These are phyloP conservation scores for Leptinotarsa juncta DNA, from an alignment of 2,888 invertebrate species.

Conservation along the genomic window DNA sequence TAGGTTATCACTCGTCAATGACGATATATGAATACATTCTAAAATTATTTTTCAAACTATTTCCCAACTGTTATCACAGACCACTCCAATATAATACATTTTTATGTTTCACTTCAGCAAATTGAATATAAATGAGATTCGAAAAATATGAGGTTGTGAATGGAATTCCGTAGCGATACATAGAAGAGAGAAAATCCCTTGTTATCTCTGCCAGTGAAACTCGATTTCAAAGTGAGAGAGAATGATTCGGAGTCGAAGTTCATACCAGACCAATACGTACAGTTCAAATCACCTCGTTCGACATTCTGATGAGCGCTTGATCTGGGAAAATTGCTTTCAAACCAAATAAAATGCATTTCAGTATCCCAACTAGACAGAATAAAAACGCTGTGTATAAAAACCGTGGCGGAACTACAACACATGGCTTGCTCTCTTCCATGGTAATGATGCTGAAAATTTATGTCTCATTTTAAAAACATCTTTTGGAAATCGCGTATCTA, in stretches of 20 bases:
- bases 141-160: not conserved
- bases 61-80: no score
- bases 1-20: no score
- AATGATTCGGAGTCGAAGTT: not conserved
- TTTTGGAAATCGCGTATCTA: conserved; percentile 18
- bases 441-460: conserved; percentile 26
- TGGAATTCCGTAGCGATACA: not conserved
- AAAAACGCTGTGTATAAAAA: not conserved
- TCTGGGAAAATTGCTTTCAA: not conserved
- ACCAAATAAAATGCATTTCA: not conserved
- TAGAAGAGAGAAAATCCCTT: not conserved
- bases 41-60: no score
- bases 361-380: not conserved
- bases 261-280: not conserved
- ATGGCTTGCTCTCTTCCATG: not conserved
- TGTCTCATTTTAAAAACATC: conserved; percentile 18
- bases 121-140: not conserved
- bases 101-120: not conserved
- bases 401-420: not conserved
- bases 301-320: conserved; percentile 7
- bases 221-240: conserved; percentile 1
- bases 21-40: no score
- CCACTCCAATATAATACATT: no score
- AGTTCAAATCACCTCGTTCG: conserved; percentile 10
- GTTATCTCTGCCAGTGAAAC: not conserved